Conservation (phyloP, 2,888 invertebrate species). For the Lepidochrysops patricia region DNA sequence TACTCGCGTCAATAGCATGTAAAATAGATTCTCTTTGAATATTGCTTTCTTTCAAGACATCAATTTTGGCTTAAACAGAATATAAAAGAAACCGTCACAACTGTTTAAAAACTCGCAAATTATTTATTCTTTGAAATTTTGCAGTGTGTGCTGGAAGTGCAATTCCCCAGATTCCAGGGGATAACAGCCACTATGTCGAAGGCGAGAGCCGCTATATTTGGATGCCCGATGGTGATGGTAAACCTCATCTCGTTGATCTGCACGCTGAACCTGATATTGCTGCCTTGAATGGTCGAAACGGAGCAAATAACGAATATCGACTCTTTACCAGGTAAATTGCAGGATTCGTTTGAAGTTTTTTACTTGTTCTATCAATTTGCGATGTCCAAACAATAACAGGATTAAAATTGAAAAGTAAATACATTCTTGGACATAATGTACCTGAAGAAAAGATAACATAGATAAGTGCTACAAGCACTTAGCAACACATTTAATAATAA, state of each 20-base stretch:
- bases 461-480: too few relatives aligned
- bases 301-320: slow-evolving; percentile 38
- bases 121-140: neutral
- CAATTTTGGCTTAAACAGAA: neutral
- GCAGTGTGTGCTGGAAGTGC: slow-evolving; percentile 39
- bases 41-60: too few relatives aligned
- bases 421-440: neutral
- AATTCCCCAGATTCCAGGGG: slow-evolving; percentile 44
- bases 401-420: neutral
- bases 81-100: neutral
- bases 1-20: slow-evolving; percentile 7
- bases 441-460: too few relatives aligned
- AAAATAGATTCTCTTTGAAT: neutral
- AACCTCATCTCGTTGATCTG: slow-evolving; percentile 48
- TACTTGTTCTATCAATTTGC: too few relatives aligned
- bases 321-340: slow-evolving; percentile 32
- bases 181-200: slow-evolving; percentile 60
- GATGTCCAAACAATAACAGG: too few relatives aligned
- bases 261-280: slow-evolving; percentile 25
- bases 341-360: slow-evolving; percentile 32
- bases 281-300: neutral
- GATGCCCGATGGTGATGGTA: slow-evolving; percentile 56
- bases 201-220: slow-evolving; percentile 59
- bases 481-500: neutral
- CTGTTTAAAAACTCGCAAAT: neutral